phyloP scores from a whole-genome alignment of 2,113 vertebrate genomes.

The Lasiurus borealis region DNA sequence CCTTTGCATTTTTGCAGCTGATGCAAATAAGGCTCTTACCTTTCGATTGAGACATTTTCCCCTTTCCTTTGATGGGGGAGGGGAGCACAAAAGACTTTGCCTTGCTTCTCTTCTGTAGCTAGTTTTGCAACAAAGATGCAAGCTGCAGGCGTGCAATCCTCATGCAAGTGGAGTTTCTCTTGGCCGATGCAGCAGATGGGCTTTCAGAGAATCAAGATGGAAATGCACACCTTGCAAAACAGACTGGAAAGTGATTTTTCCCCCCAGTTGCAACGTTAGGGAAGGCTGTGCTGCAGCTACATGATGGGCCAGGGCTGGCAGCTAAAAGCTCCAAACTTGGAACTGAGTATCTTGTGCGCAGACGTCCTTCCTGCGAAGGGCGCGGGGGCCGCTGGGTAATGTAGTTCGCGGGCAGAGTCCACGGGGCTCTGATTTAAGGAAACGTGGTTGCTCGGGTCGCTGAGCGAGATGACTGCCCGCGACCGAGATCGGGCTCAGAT shows the following conservation, averaged over 20 bases:
- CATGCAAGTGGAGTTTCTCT: conserved; percentile 93
- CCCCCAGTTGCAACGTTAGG: conserved; percentile 89
- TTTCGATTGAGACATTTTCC: conserved; percentile 96
- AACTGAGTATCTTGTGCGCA: conserved; percentile 91
- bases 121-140: conserved; percentile 97
- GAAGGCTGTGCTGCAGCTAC: conserved; percentile 93
- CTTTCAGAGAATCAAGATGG: conserved; percentile 85
- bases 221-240: conserved; percentile 90
- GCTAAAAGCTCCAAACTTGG: conserved; percentile 96
- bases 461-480: background rate
- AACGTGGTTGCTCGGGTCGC: conserved; percentile 57
- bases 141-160: conserved; percentile 92
- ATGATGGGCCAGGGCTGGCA: conserved; percentile 96
- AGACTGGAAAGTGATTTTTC: conserved; percentile 86
- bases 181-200: conserved; percentile 88
- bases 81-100: conserved; percentile 98
- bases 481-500: conserved; percentile 3
- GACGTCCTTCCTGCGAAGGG: conserved; percentile 90
- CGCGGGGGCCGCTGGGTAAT: conserved; percentile 89
- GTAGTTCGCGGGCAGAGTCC: conserved; percentile 86
- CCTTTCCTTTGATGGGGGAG: conserved; percentile 95
- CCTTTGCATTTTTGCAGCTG: conserved; percentile 79
- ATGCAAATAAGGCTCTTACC: conserved; percentile 91
- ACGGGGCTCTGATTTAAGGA: conserved; percentile 72
- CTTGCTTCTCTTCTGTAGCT: conserved; percentile 93